Conservation (phyloP, 2,113 vertebrate species). For the Coturnix japonica region DNA sequence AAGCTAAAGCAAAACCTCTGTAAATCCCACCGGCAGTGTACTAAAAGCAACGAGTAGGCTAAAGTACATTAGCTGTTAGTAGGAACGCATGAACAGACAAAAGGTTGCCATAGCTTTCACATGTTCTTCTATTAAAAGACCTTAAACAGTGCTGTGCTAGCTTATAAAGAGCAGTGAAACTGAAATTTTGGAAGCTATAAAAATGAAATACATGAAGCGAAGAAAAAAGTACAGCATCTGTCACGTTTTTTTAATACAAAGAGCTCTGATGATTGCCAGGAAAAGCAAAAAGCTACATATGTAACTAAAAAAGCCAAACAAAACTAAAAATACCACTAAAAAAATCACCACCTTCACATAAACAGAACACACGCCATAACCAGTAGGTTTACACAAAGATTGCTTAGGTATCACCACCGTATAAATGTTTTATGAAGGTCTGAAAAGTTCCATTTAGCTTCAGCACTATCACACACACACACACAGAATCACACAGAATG, state of each 20-base stretch:
- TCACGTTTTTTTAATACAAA: conserved; percentile 20
- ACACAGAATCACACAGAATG: no score
- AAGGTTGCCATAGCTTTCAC: not conserved
- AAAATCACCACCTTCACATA: not conserved
- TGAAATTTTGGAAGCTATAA: conserved; percentile 9
- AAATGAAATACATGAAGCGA: conserved; percentile 8
- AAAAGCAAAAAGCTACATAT: not conserved
- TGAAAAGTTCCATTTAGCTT: not conserved
- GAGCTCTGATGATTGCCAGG: not conserved
- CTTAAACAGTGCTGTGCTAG: not conserved
- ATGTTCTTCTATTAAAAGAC: not conserved
- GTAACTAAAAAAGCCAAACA: not conserved
- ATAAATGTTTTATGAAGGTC: not conserved
- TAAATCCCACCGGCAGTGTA: conserved; percentile 38
- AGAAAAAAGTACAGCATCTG: not conserved
- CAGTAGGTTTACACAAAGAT: accelerated
- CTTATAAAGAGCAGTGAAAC: not conserved
- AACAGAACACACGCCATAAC: not conserved
- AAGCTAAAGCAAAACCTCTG: not conserved
- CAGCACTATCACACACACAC: no score
- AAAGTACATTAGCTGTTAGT: not conserved
- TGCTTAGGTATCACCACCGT: not conserved
- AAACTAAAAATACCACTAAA: not conserved
- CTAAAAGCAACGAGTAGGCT: conserved; percentile 19
- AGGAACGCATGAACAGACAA: not conserved